Evolutionary conservation across 2,797 vertebrate genomes (phyloP).

Genomic region (Xenops minutus): DNA sequence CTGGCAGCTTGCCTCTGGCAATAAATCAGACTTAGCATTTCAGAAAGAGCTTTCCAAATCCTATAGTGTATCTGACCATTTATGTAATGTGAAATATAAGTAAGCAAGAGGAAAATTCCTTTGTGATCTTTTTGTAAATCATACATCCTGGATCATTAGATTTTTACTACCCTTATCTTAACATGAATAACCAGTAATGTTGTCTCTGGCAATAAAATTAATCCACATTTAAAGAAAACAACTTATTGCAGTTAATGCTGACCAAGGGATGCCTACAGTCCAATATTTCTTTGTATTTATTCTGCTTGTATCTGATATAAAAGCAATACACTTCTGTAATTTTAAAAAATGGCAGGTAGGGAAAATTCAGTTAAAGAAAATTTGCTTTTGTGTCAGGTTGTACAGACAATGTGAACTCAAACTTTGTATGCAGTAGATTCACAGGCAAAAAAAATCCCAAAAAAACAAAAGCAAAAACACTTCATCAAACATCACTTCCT

Average conservation of each 20-base stretch:
- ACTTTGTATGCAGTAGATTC: background rate
- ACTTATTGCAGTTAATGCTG: background rate
- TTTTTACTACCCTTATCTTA: constrained; percentile 9
- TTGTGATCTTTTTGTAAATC: background rate
- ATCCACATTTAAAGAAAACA: background rate
- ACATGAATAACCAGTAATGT: background rate
- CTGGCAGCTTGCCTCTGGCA: constrained; percentile 29
- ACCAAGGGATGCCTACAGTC: background rate
- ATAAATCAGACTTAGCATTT: background rate
- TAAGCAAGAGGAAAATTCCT: constrained; percentile 5
- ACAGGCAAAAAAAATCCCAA: background rate
- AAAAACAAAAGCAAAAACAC: background rate
- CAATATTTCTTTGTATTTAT: background rate
- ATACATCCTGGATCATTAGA: background rate
- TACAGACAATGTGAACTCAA: background rate
- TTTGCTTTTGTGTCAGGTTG: background rate
- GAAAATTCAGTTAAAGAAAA: background rate
- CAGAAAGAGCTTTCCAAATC: constrained; percentile 20
- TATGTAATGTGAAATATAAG: background rate
- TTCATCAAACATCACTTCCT: background rate
- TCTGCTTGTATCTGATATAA: background rate
- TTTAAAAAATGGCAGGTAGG: background rate
- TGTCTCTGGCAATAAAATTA: constrained; percentile 4
- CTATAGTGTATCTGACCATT: background rate
- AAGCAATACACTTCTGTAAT: background rate